These are phyloP conservation scores for Threskiornis aethiopicus DNA, from an alignment of 2,797 vertebrate species.

Conservation along the genomic window DNA sequence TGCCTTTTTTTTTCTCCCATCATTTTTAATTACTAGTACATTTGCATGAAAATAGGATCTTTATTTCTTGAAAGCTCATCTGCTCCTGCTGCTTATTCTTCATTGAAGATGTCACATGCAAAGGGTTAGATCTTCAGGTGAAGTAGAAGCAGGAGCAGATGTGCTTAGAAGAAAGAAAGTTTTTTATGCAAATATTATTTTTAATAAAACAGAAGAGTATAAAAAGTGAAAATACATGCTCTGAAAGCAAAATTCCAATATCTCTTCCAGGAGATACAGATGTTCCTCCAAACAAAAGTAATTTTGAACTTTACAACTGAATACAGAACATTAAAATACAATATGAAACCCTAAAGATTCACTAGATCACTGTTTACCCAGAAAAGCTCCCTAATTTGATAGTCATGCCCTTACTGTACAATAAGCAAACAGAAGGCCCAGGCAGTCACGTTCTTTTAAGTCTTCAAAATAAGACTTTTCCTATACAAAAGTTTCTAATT, in stretches of 20 bases:
- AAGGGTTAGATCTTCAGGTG: slow-evolving; percentile 52
- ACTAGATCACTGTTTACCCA: background rate
- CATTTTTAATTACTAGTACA: slow-evolving; percentile 62
- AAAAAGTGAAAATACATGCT: slow-evolving; percentile 23
- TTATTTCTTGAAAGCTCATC: slow-evolving; percentile 68
- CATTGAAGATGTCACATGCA: slow-evolving; percentile 51
- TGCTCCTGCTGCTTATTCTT: slow-evolving; percentile 55
- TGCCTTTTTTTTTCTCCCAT: slow-evolving; percentile 34
- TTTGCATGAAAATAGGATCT: slow-evolving; percentile 67
- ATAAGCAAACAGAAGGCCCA: background rate
- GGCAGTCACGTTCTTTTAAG: background rate
- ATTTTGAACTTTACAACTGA: slow-evolving; percentile 14
- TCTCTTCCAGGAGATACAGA: background rate
- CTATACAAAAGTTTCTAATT: background rate
- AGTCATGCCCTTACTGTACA: background rate
- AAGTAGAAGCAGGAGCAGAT: slow-evolving; percentile 59
- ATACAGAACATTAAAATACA: slow-evolving; percentile 14
- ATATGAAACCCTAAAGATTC: background rate
- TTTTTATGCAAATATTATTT: slow-evolving; percentile 58
- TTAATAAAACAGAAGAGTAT: slow-evolving; percentile 42
- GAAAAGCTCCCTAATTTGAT: background rate
- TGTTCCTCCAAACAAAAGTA: background rate
- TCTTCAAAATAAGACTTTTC: background rate
- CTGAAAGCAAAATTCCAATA: background rate
- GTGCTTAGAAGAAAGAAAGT: slow-evolving; percentile 38